Evolutionary conservation across 2,113 vertebrate genomes (phyloP), one percentile per base, ranked within the genome.

Genomic region (Falco punctatus): DNA sequence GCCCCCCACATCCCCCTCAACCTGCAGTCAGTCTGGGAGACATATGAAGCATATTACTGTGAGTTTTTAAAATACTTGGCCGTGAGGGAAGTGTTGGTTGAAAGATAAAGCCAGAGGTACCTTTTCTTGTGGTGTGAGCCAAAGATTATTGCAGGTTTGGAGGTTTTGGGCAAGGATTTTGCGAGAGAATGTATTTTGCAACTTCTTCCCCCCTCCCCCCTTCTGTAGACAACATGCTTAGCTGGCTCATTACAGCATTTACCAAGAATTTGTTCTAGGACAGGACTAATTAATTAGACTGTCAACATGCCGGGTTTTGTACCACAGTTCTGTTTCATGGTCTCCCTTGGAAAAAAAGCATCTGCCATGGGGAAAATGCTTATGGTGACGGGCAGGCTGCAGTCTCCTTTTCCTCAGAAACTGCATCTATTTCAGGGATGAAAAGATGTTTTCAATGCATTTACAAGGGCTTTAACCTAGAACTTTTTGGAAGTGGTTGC

Each of bases 201-300:
- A 81, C 71, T 38, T 75, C 38, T 38, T 38, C 38, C 38, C 38
- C 38, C 38, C 38, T 38, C 38, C 38, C 38, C 38, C 38, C 38
- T 38, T 38, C 66, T 78, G 64, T 33, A 87, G 93, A 71, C 69
- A 91, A 57, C 61, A n/a, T 42, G 46, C 81, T 94, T 87, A 75
- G 61, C 81, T 96, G 86, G 73, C 73, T 96, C 58, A 75, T 95
- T 86, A 94, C 92, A 79, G 69, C 81, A 91, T 88, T 91, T 74
- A 58, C 67, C 67, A 96, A 65, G 94, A 94, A 96, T 96, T 95
- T 92, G 78, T 94, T 81, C 81, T 52, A 54, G 83, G 91, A 61
- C 23, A 79, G 61, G 62, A 82, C 81, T 88, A 85, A 80, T 91
- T 85, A 70, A 66, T 72, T 48, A 62, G 49, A 15, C 70, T 93